phyloP scores from a whole-genome alignment of 2,888 invertebrate species.

The Lasius platythorax region DNA sequence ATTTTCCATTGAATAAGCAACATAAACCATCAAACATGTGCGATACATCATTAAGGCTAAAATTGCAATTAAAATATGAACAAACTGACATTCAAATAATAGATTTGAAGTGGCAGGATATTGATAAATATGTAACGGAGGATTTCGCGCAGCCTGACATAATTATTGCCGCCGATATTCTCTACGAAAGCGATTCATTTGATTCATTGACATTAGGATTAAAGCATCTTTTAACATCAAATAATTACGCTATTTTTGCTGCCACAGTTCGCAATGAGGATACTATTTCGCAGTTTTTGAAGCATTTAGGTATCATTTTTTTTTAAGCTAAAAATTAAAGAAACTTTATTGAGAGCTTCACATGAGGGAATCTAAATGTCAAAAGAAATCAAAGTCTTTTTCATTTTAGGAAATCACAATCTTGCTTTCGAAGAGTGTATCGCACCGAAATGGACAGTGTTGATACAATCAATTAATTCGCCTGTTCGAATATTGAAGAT shows the following conservation, averaged over 20 bases:
- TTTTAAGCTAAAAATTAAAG: not conserved
- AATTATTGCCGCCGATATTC: constrained; percentile 88
- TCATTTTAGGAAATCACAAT: constrained; percentile 72
- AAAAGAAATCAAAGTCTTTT: constrained; percentile 21
- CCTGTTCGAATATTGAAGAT: constrained; percentile 81
- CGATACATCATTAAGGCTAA: constrained; percentile 44
- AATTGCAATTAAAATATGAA: constrained; percentile 65
- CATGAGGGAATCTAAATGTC: not conserved
- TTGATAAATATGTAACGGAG: constrained; percentile 79
- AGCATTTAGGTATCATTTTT: constrained; percentile 86
- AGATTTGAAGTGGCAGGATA: constrained; percentile 87
- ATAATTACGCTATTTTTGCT: constrained; percentile 86
- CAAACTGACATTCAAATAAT: constrained; percentile 79
- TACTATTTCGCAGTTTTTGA: constrained; percentile 88
- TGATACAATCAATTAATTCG: constrained; percentile 73
- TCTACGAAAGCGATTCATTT: constrained; percentile 88
- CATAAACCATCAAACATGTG: not conserved
- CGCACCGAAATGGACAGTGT: constrained; percentile 69
- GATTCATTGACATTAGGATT: constrained; percentile 86
- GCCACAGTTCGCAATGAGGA: constrained; percentile 89
- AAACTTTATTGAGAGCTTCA: constrained; percentile 30
- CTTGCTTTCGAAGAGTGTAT: constrained; percentile 76
- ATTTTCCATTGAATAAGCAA: constrained; percentile 84
- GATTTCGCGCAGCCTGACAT: constrained; percentile 84
- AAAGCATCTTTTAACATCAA: constrained; percentile 83